A percentile compares a stretch with the other conserved stretches of the same genome.
phyloP scores from a whole-genome alignment of 2,888 invertebrate species.

The Osedax frankpressi region DNA sequence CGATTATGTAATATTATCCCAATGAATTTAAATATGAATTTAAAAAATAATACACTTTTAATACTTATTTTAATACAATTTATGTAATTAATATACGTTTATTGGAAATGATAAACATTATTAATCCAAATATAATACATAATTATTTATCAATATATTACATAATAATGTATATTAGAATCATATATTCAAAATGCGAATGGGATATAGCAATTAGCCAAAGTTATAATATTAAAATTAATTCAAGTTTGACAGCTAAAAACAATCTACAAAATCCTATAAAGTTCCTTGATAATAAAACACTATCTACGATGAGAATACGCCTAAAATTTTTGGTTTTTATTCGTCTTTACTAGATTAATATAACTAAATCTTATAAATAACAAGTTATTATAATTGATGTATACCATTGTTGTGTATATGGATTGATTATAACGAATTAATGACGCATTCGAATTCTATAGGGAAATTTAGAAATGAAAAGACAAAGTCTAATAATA shows the following conservation, averaged over 20 bases:
- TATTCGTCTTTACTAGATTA: background rate
- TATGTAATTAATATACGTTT: too few relatives aligned
- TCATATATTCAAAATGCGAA: too few relatives aligned
- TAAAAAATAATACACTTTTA: too few relatives aligned
- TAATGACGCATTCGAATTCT: background rate
- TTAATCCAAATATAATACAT: too few relatives aligned
- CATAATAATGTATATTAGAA: too few relatives aligned
- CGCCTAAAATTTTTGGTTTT: background rate
- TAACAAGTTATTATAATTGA: background rate
- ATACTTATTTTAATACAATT: too few relatives aligned
- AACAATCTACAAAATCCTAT: background rate
- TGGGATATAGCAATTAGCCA: background rate
- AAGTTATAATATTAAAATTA: background rate
- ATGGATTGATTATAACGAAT: too few relatives aligned
- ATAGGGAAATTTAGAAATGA: background rate
- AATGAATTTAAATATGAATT: too few relatives aligned
- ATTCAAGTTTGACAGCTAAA: background rate
- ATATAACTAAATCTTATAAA: background rate
- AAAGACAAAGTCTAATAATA: background rate
- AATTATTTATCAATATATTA: too few relatives aligned
- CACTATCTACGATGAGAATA: background rate
- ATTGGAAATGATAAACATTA: too few relatives aligned
- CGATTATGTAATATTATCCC: too few relatives aligned
- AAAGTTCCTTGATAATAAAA: background rate
- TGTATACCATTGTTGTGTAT: too few relatives aligned